Percentiles rank a stretch among this genome's conserved stretches.
These are phyloP conservation scores for Dicentrarchus labrax DNA, from an alignment of 2,113 vertebrate genomes.

Conservation along the genomic window DNA sequence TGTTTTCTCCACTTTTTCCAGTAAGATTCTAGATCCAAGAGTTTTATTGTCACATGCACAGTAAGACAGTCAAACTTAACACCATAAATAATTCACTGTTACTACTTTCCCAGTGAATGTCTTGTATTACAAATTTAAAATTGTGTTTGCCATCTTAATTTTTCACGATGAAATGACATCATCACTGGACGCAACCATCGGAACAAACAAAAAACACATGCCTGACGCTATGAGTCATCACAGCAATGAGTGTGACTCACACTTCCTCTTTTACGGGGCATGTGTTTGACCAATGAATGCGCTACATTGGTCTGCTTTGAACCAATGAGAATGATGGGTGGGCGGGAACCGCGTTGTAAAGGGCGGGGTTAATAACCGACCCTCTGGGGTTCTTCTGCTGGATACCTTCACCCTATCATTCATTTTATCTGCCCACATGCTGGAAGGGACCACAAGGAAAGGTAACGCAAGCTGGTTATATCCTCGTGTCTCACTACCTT, in stretches of 20 bases:
- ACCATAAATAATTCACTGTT: background rate
- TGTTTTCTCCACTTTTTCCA: no score
- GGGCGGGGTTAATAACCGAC: background rate
- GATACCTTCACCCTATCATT: background rate
- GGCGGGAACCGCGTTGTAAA: constrained; percentile 7
- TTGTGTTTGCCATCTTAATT: background rate
- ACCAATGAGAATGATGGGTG: constrained; percentile 11
- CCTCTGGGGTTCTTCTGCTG: background rate
- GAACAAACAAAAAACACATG: constrained; percentile 18
- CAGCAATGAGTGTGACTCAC: background rate
- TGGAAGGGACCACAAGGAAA: fast-evolving
- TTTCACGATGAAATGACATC: constrained; percentile 5
- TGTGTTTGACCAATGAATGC: constrained; percentile 38
- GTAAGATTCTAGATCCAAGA: no score
- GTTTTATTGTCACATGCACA: no score
- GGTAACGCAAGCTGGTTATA: background rate
- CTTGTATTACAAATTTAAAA: background rate
- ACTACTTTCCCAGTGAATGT: background rate
- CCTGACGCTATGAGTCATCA: constrained; percentile 28
- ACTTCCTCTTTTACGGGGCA: background rate
- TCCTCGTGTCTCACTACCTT: background rate
- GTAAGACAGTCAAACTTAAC: background rate
- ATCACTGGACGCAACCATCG: background rate
- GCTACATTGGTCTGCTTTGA: fast-evolving
- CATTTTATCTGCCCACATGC: background rate